These are phyloP conservation scores for Drosophila gaucha DNA, from an alignment of 2,888 invertebrate genomes.

Conservation along the genomic window DNA sequence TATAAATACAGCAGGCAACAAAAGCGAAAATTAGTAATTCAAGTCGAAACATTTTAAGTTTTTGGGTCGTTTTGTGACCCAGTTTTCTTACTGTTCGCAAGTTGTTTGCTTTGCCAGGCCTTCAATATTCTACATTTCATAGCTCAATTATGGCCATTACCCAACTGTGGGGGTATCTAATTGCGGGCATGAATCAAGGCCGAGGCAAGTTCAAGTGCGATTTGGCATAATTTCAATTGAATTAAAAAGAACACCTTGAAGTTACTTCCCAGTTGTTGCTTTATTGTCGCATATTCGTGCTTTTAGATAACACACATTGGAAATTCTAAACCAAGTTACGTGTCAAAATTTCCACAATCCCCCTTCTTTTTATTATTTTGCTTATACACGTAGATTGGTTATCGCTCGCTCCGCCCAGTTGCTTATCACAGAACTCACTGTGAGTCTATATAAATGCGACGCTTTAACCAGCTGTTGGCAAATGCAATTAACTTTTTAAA, in stretches of 20 bases:
- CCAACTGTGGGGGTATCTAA: conserved; percentile 22
- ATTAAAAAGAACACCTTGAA: conserved; percentile 29
- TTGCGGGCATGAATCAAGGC: conserved; percentile 37
- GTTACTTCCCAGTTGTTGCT: conserved; percentile 11
- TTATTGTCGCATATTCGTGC: conserved; percentile 14
- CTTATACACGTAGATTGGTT: conserved; percentile 48
- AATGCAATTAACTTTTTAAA: conserved; percentile 20
- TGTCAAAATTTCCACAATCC: conserved; percentile 37
- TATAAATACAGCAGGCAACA: not conserved
- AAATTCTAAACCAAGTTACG: conserved; percentile 45
- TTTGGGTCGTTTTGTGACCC: conserved; percentile 61
- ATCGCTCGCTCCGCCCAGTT: conserved; percentile 25
- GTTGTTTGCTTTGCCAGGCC: conserved; percentile 29
- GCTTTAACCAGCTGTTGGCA: conserved; percentile 14
- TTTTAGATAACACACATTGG: conserved; percentile 47
- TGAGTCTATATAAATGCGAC: conserved; percentile 10
- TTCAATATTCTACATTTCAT: conserved; percentile 39
- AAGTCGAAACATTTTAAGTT: conserved; percentile 10
- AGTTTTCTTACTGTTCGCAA: conserved; percentile 33
- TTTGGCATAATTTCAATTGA: conserved; percentile 26
- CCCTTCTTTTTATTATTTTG: not conserved
- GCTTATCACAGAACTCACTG: conserved; percentile 40
- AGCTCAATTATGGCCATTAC: conserved; percentile 39
- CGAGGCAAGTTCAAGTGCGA: conserved; percentile 49
- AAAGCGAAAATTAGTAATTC: conserved; percentile 24